Conservation (phyloP, 1,140 invertebrate genomes). For the Euura lappo region DNA sequence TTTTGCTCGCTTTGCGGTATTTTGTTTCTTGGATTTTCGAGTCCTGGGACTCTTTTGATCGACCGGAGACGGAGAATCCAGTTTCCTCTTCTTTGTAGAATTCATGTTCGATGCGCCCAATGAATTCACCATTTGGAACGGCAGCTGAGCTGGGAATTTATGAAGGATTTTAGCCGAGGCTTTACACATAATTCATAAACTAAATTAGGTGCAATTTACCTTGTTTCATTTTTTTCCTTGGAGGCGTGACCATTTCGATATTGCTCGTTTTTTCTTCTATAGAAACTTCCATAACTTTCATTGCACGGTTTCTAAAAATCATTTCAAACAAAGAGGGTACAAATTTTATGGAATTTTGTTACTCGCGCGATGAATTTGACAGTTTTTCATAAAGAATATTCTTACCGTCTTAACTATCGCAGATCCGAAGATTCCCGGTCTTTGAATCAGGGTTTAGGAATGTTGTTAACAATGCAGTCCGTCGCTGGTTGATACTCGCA, state of each 20-base stretch:
- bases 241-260: conserved; percentile 24
- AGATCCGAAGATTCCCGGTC: background rate
- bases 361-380: background rate
- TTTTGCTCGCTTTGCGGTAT: conserved; percentile 18
- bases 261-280: conserved; percentile 33
- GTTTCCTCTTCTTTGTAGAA: conserved; percentile 50
- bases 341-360: background rate
- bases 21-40: conserved; percentile 46
- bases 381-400: background rate
- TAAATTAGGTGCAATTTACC: conserved; percentile 29
- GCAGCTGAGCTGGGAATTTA: conserved; percentile 45
- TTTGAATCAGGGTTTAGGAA: no score
- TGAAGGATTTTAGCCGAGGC: background rate
- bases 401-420: background rate
- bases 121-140: conserved; percentile 47
- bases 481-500: background rate
- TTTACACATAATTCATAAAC: background rate
- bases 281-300: conserved; percentile 34
- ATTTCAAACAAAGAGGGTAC: no score
- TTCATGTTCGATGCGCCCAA: conserved; percentile 31
- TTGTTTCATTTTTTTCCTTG: conserved; percentile 49
- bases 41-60: conserved; percentile 42
- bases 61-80: conserved; percentile 35
- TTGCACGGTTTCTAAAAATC: conserved; percentile 6
- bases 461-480: background rate